Conservation (phyloP, 2,797 vertebrate species). For the Nasua narica region DNA sequence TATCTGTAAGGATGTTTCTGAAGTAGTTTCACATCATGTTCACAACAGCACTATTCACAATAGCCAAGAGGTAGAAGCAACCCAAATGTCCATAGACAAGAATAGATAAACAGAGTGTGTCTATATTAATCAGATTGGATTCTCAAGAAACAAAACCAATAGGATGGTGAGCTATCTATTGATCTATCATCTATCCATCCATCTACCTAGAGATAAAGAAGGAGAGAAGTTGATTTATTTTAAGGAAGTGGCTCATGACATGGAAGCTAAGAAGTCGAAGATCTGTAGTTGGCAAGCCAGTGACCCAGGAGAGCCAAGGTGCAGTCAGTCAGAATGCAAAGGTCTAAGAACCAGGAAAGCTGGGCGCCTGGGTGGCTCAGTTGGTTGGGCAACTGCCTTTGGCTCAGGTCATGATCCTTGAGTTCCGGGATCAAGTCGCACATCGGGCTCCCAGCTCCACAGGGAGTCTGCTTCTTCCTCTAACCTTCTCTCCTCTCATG, state of each 20-base stretch:
- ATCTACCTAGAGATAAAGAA: not conserved
- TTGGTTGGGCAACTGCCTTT: no score
- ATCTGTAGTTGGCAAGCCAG: not conserved
- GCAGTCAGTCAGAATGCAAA: not conserved
- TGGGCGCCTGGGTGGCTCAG: no score
- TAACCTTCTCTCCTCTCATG: no score
- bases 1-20: not conserved
- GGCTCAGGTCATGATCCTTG: no score
- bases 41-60: not conserved
- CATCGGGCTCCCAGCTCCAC: no score
- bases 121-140: not conserved
- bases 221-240: not conserved
- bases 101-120: not conserved
- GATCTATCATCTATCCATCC: not conserved
- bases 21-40: not conserved
- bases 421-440: no score
- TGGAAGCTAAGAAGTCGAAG: not conserved
- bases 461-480: no score
- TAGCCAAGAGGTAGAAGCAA: not conserved
- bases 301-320: not conserved
- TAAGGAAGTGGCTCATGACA: not conserved
- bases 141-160: not conserved
- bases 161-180: not conserved
- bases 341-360: not conserved
- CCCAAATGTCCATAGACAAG: not conserved